Evolutionary conservation across 2,113 vertebrate species (phyloP), one percentile per base, ranked within the genome.

Genomic region (Prionailurus bengalensis): DNA sequence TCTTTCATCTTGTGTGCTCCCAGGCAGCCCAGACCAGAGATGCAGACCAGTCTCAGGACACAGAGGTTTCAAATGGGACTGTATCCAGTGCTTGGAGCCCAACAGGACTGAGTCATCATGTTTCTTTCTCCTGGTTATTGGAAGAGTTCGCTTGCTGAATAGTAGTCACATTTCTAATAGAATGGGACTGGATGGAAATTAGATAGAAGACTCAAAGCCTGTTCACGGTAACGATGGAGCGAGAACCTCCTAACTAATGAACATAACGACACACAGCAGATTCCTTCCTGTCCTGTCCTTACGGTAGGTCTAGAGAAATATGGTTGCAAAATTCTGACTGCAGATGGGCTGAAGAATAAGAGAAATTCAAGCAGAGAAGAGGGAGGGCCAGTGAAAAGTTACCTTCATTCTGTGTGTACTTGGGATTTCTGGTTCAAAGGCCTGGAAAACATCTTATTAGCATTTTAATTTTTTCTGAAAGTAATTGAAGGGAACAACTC

Each of bases 391-490:
- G 33, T 42, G 51, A 76, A 94, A 68, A 89, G 27, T 76, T 68
- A n/a, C 61, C 79, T 51, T 91, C 23, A 76, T 71, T 82, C 21
- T 70, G 25, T 84, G 17, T 84, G 8, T 61, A 55, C n/a, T 93
- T 96, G n/a, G 25, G 91, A 89, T 80, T 93, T 95, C n/a, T 88
- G 82, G 90, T 66, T 83, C 58, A 82, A 94, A 39, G 14, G 36
- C 83, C 83, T 79, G 63, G 33, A 87, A 97, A 89, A 79, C 33
- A 80, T 61, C 14, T 73, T 93, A 53, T 13, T 82, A 81, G 61
- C 51, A 96, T 73, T 97, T 92, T 42, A 51, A 36, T 53, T 31
- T 88, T 86, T 55, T 83, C n/a, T 80, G 51, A 86, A 94, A 94
- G 45, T n/a, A 93, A 81, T 7, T 27, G 36, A 95, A 63, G 14